Base-by-base conservation (phyloP, 2,797 vertebrate species). In the Eupleurogrammus muticus region DNA sequence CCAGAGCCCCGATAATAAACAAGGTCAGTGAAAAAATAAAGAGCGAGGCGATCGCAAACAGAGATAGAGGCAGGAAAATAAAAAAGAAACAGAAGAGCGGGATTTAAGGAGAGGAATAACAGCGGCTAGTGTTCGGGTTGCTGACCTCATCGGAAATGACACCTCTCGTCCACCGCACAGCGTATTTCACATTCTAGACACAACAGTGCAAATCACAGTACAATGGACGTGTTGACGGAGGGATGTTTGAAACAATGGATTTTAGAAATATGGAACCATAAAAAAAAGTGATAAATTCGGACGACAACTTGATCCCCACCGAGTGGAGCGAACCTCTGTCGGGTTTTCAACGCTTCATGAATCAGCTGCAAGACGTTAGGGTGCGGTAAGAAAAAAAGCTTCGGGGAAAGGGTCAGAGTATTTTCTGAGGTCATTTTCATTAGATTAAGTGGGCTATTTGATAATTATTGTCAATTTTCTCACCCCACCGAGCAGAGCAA, bases 361-460 rank as follows among this genome's bases (percentile, higher is more conserved):
- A 65, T 86, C 59, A 81, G 69, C 72, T 70, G 75, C 62, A 68
- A 64, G 46, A 70, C 24, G 62, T 80, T 55, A 19, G 51, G 46
- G 66, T 42, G 50, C 3, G 28, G 28, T 3, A 28, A 28, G 28
- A 28, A 28, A 28, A 28, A 28, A 28, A 28, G 1, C 64, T 21
- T 48, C 34, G 50, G 20, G n/a, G 10, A 55, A 70, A 28, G 53
- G 75, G 80, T 84, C 71, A 75, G 65, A 79, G 70, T 75, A 48
- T 86, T 89, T 82, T 84, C 79, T 74, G 46, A 70, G 80, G 75
- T 77, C 59, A 81, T 90, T 90, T 87, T 84, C 80, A 85, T 84
- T 79, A 88, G 82, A 89, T 85, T 80, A 78, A 90, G 81, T 88
- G 87, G 84, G 36, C 89, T 82, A 88, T 89, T 91, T 87, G 75